phyloP scores from a whole-genome alignment of 2,888 invertebrate species.

The Punctoribates punctum region DNA sequence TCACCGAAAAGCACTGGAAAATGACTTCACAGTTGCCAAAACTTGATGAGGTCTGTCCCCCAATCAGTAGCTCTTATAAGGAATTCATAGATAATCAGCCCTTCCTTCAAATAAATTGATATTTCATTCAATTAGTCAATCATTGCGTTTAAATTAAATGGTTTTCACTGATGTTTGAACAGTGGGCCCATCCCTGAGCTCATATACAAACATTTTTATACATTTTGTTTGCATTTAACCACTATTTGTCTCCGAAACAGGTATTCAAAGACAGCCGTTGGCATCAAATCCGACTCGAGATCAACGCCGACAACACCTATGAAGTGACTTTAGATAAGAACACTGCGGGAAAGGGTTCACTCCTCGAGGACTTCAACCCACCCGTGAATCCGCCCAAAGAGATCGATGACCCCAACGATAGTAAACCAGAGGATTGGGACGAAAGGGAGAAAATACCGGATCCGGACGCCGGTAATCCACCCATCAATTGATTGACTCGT shows the following conservation, averaged over 20 bases:
- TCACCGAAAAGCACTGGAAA: constrained; percentile 93
- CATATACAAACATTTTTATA: neutral
- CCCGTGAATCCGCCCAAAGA: constrained; percentile 91
- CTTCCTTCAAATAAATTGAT: too few species aligned
- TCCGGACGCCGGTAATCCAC: constrained; percentile 45
- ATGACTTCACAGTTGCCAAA: constrained; percentile 65
- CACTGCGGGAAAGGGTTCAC: constrained; percentile 75
- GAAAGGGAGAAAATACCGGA: constrained; percentile 69
- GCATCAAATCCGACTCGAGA: constrained; percentile 74
- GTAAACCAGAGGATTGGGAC: constrained; percentile 89
- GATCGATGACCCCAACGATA: constrained; percentile 82
- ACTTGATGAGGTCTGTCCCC: constrained; percentile 53
- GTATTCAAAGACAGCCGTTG: constrained; percentile 79
- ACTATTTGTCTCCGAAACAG: neutral
- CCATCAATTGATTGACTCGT: neutral
- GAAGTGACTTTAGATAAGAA: constrained; percentile 77
- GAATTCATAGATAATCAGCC: too few species aligned
- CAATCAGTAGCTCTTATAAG: too few species aligned
- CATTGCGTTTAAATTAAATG: too few species aligned
- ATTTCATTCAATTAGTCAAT: too few species aligned
- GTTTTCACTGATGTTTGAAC: too few species aligned
- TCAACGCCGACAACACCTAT: constrained; percentile 75
- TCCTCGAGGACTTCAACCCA: constrained; percentile 85
- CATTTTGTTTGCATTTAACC: neutral
- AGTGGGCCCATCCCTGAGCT: neutral